Percentiles rank a stretch among this genome's conserved stretches.
phyloP scores from a whole-genome alignment of 2,113 vertebrate genomes.

The Cairina moschata region DNA sequence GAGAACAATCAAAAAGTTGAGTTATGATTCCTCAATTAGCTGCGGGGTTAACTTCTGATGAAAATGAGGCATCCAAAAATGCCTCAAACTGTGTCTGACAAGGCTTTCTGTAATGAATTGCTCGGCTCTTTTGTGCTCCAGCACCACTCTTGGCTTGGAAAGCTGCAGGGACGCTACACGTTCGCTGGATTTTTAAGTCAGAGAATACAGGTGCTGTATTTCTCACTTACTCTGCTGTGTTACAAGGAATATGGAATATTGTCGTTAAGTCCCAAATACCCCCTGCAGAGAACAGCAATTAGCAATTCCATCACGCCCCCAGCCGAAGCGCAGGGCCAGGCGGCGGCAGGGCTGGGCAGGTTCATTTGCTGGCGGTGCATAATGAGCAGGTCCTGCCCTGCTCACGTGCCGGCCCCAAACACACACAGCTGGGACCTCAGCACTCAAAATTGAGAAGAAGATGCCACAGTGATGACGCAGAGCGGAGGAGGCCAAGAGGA shows the following conservation, averaged over 20 bases:
- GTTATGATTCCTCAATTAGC: conserved; percentile 25
- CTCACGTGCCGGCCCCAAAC: fast-evolving
- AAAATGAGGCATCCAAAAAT: not conserved
- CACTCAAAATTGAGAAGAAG: fast-evolving
- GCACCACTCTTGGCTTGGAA: not conserved
- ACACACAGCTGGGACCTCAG: fast-evolving
- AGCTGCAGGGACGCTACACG: not conserved
- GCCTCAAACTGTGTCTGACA: not conserved
- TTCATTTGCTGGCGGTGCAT: not conserved
- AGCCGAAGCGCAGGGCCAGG: not conserved
- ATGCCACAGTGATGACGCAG: fast-evolving
- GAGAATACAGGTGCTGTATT: fast-evolving
- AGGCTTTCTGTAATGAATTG: not conserved
- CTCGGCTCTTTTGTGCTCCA: not conserved
- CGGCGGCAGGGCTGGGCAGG: not conserved
- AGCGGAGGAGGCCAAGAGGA: not conserved
- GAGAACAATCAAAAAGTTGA: conserved; percentile 26
- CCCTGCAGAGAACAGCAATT: fast-evolving
- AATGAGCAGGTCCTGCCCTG: not conserved
- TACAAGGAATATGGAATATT: not conserved
- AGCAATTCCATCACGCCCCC: not conserved
- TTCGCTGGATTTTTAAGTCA: not conserved
- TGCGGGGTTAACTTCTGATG: not conserved
- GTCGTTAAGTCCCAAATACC: fast-evolving
- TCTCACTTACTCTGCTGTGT: not conserved